Evolutionary conservation across 2,888 invertebrate genomes (phyloP), one percentile per base, ranked within the genome.

Genomic region (Acleris laterana): DNA sequence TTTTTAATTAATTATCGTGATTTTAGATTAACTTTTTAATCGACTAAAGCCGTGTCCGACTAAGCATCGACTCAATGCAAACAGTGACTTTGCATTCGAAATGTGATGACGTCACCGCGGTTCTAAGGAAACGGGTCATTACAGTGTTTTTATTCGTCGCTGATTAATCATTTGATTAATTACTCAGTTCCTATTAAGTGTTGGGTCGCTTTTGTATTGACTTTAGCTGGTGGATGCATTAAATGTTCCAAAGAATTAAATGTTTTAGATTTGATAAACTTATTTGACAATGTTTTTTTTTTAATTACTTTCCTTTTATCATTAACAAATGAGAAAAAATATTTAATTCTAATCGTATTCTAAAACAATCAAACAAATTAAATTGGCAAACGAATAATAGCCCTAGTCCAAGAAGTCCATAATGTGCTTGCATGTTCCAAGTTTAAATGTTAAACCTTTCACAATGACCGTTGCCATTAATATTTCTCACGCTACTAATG

Each of bases 101-200:
- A 82, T 74, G 85, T 88, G 89, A 85, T 89, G 88, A 93, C 93
- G 93, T 91, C 91, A 91, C 74, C 79, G 69, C 84, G 90, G 90
- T 90, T 91, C 82, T 77, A 80, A 87, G 90, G 93, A 92, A 93
- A 88, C 90, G 85, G 88, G 89, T 91, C 93, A 93, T 90, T 92
- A 91, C 84, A 87, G 87, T 90, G 89, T 90, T 92, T 90, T 92
- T 90, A 92, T 91, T 92, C 90, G 89, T 88, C 89, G 89, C 91
- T 93, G 91, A 93, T 93, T 93, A 93, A 90, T 89, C 88, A 85
- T 84, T 87, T 93, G 91, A 93, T 93, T 93, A 92, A 91, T 93
- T 92, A 89, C 85, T 84, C 78, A 85, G 82, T 89, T 89, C 90
- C 84, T 88, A 89, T 89, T 87, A 84, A 85, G 77, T 80, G 88